Evolutionary conservation across 1,140 invertebrate species (phyloP).

Genomic region (Drosophila kikkawai): DNA sequence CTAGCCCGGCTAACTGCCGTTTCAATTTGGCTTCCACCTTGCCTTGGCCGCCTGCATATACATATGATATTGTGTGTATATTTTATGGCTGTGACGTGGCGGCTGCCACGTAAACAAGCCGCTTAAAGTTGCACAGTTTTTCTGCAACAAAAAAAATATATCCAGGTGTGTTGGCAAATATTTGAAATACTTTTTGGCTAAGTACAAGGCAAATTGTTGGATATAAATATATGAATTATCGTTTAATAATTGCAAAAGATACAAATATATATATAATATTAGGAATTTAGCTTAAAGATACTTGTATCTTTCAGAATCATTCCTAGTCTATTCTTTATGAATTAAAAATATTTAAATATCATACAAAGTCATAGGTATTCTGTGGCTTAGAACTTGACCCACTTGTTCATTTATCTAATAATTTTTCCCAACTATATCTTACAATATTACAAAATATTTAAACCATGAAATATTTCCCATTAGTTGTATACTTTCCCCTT

Average conservation of each 20-base stretch:
- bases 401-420: not conserved
- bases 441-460: not conserved
- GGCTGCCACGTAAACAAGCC: constrained; percentile 71
- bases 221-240: not conserved
- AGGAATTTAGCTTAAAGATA: not conserved
- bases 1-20: constrained; percentile 71
- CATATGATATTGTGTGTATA: constrained; percentile 62
- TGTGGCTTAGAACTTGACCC: not conserved
- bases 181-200: constrained; percentile 53
- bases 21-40: constrained; percentile 57
- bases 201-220: constrained; percentile 20
- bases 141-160: constrained; percentile 4
- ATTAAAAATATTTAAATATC: not conserved
- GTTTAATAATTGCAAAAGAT: not conserved
- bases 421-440: not conserved
- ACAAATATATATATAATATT: not conserved
- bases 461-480: not conserved
- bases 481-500: not conserved
- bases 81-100: constrained; percentile 52
- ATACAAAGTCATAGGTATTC: not conserved
- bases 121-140: constrained; percentile 53
- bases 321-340: not conserved
- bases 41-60: constrained; percentile 21
- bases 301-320: not conserved
- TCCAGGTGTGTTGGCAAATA: constrained; percentile 71